A percentile compares a stretch with the other conserved stretches of the same genome.
These are phyloP conservation scores for Ophion ellenae DNA, from an alignment of 2,888 invertebrate species.

Conservation along the genomic window DNA sequence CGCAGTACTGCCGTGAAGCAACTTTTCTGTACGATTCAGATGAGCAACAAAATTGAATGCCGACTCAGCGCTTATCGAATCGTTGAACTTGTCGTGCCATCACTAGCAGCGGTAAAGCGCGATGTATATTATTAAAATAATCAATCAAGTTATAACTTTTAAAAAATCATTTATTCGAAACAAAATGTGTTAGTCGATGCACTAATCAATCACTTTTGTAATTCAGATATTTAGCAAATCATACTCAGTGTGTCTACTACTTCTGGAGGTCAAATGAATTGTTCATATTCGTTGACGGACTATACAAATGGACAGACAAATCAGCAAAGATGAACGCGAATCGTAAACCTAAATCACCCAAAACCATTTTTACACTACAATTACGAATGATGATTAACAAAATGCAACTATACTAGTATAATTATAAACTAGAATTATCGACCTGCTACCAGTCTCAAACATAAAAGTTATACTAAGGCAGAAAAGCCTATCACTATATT, in stretches of 20 bases:
- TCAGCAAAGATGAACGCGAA: not conserved
- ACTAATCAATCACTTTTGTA: constrained; percentile 68
- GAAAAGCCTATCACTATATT: not conserved
- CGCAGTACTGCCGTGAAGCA: constrained; percentile 40
- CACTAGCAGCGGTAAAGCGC: constrained; percentile 69
- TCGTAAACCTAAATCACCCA: not conserved
- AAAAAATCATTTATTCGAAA: not conserved
- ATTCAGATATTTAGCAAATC: constrained; percentile 65
- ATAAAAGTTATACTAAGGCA: not conserved
- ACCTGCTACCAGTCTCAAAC: too few relatives aligned
- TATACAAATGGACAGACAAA: not conserved
- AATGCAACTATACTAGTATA: too few relatives aligned
- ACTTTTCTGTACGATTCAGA: constrained; percentile 58
- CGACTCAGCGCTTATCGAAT: constrained; percentile 62
- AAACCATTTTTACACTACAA: not conserved
- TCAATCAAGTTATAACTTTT: not conserved
- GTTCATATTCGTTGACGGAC: not conserved
- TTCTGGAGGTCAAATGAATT: constrained; percentile 30
- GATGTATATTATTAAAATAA: not conserved
- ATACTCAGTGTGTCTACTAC: constrained; percentile 70
- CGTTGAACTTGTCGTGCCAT: constrained; percentile 70
- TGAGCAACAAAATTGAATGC: constrained; percentile 66
- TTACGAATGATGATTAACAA: too few relatives aligned
- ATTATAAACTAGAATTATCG: too few relatives aligned
- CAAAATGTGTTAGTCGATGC: constrained; percentile 23